Evolutionary conservation across 2,113 vertebrate genomes (phyloP).

Genomic region (Leucopternis melanops): DNA sequence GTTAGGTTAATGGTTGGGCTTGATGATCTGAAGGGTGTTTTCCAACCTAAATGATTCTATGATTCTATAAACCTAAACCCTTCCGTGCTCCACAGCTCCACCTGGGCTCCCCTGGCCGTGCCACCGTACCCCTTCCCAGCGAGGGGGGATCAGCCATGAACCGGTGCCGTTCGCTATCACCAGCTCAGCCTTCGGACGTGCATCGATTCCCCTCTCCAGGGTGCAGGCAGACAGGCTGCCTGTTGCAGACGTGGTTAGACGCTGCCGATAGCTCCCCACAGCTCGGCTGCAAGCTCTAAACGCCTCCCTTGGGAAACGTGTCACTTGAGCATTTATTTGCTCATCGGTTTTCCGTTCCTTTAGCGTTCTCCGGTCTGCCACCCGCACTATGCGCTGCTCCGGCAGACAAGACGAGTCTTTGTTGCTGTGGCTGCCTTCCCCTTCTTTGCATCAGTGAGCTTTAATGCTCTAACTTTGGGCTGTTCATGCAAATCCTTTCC

Average conservation of each 20-base stretch:
- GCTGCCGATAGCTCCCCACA: not conserved
- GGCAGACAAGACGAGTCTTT: not conserved
- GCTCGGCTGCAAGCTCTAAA: not conserved
- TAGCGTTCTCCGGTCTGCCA: not conserved
- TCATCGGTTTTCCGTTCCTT: not conserved
- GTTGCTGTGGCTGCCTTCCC: not conserved
- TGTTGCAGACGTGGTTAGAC: not conserved
- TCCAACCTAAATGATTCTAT: not conserved
- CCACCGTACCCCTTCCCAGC: not conserved
- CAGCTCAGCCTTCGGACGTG: not conserved
- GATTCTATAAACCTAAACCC: not conserved
- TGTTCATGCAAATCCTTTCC: constrained; percentile 54
- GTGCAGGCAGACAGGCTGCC: not conserved
- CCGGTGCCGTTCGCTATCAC: not conserved
- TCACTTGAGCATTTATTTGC: not conserved
- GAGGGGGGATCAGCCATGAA: not conserved
- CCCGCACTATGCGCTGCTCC: not conserved
- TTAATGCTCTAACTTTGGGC: constrained; percentile 7
- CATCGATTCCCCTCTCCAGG: rapidly evolving
- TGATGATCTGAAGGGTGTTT: not conserved
- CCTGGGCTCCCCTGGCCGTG: not conserved
- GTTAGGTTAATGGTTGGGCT: not conserved
- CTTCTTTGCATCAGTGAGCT: constrained; percentile 2
- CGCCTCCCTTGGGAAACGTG: not conserved
- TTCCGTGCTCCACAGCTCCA: not conserved